A percentile compares a stretch with the other conserved stretches of the same genome.
Conservation (phyloP, 2,113 vertebrate genomes). For the Excalfactoria chinensis region DNA sequence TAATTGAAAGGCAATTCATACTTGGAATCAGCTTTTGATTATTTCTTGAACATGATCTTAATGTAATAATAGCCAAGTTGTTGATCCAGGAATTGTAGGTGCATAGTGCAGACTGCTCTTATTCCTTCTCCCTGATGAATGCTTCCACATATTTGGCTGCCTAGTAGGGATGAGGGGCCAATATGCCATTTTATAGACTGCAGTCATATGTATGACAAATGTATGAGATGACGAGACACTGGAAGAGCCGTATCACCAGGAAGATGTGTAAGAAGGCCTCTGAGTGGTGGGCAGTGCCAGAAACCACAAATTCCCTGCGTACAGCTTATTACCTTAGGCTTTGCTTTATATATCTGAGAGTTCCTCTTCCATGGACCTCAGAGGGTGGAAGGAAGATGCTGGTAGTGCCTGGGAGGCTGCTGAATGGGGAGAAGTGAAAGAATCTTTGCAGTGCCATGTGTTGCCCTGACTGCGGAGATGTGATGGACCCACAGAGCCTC, state of each 20-base stretch:
- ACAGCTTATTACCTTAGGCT: not conserved
- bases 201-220: not conserved
- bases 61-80: not conserved
- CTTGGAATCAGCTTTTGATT: constrained; percentile 1
- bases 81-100: not conserved
- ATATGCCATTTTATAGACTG: not conserved
- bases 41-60: not conserved
- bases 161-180: not conserved
- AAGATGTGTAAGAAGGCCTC: not conserved
- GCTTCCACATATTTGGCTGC: not conserved
- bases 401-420: not conserved
- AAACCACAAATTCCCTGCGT: not conserved
- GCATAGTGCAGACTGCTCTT: not conserved
- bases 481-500: not conserved
- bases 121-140: not conserved
- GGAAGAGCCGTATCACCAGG: not conserved
- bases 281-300: not conserved
- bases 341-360: not conserved
- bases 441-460: not conserved
- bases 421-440: not conserved
- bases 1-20: constrained; percentile 10
- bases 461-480: not conserved
- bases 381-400: not conserved
- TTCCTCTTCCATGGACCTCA: not conserved
- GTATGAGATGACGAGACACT: accelerated